Evolutionary conservation across 2,797 vertebrate genomes (phyloP).

Genomic region (Brachyrhaphis roseni): DNA sequence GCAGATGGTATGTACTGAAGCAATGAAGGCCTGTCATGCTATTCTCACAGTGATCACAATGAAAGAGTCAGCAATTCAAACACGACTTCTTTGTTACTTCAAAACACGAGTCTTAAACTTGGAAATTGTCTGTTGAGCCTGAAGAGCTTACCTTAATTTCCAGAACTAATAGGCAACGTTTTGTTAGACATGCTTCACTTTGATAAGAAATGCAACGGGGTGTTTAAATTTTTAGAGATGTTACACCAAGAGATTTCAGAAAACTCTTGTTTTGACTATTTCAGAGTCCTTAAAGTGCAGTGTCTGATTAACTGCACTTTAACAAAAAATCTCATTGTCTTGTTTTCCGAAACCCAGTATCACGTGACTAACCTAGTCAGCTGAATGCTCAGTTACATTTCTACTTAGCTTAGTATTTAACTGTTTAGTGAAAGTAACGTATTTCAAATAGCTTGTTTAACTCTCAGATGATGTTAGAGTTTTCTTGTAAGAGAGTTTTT

Average conservation of each 20-base stretch:
- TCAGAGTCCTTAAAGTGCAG: too few species aligned
- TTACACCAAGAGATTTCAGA: background rate
- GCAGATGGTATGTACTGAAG: background rate
- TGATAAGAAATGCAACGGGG: background rate
- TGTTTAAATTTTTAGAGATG: background rate
- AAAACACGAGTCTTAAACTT: background rate
- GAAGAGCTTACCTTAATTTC: background rate
- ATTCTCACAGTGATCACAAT: too few species aligned
- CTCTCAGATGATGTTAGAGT: background rate
- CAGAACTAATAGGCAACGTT: background rate
- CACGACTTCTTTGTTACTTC: too few species aligned
- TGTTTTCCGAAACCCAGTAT: background rate
- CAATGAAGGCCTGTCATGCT: background rate
- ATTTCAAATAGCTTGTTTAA: background rate
- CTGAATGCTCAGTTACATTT: background rate
- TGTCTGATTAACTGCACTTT: too few species aligned
- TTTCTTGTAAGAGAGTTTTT: background rate
- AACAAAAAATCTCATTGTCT: background rate
- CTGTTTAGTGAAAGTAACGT: background rate
- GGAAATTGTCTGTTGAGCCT: background rate
- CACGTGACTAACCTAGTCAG: background rate
- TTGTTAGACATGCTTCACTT: too few species aligned
- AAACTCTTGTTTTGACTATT: background rate
- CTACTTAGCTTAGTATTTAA: background rate
- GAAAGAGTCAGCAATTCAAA: too few species aligned